Evolutionary conservation across 2,888 invertebrate species (phyloP).

Genomic region (Melinopterus prodromus): DNA sequence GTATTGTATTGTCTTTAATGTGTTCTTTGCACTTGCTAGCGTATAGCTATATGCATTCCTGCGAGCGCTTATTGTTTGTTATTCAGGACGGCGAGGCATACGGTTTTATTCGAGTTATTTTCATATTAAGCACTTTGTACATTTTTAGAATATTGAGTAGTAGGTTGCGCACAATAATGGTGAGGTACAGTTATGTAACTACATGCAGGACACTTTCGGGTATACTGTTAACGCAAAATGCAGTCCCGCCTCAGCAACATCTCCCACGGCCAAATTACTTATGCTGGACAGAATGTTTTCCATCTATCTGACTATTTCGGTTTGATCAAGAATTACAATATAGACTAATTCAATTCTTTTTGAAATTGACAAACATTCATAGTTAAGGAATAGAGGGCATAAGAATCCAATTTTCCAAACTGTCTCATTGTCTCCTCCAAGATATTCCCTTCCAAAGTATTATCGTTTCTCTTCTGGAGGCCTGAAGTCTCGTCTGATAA

Average conservation of each 20-base stretch:
- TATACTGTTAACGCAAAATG: not conserved
- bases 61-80: conserved; percentile 14
- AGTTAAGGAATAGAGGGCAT: too few relatives aligned
- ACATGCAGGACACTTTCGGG: not conserved
- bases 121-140: conserved; percentile 31
- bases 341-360: too few relatives aligned
- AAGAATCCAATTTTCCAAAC: too few relatives aligned
- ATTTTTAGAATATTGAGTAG: conserved; percentile 35
- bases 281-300: too few relatives aligned
- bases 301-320: too few relatives aligned
- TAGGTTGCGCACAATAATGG: conserved; percentile 29
- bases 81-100: conserved; percentile 27
- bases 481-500: too few relatives aligned
- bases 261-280: not conserved
- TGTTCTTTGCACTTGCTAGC: conserved; percentile 4
- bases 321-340: too few relatives aligned
- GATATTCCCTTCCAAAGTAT: too few relatives aligned
- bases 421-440: too few relatives aligned
- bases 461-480: too few relatives aligned
- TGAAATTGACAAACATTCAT: too few relatives aligned
- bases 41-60: not conserved
- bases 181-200: conserved; percentile 22
- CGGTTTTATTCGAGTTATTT: conserved; percentile 32
- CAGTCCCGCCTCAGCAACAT: not conserved
- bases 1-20: conserved; percentile 4